Base-by-base conservation (phyloP, 2,113 vertebrate species). In the Anguilla rostrata region DNA sequence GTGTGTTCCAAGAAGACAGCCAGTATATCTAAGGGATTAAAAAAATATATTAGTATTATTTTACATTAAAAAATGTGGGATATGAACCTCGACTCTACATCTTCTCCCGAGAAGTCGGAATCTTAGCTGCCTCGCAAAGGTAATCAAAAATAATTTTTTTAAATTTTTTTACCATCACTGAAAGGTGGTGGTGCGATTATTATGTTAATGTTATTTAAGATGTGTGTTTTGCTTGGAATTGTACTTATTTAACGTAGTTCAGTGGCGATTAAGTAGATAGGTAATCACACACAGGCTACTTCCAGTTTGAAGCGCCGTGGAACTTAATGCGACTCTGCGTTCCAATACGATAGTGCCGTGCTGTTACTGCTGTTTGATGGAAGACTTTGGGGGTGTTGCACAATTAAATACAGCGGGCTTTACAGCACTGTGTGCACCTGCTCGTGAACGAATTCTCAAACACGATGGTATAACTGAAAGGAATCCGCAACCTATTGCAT, bases 91-190 rank as follows among this genome's bases (percentile, higher is more conserved):
- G 34, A 56, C 41, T 39, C 22, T 63, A 81, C 63, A 78, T 43
- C 63, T 87, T 83, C 43, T 46, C n/a, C 66, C 71, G 66, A 87
- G 56, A 83, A 63, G 43, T 83, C 83, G 81, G 86, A 83, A 66
- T 78, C 86, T 78, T 85, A 80, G 84, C 41, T 29, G 75, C 84
- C 46, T 22, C 34, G 29, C 7, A 29, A 78, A 79, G 71, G 84
- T 85, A 85, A 85, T 85, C 43, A 57, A 80, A 66, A 26, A 66
- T 66, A 6, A 22, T 66, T 53, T 20, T 78, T 34, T 34, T 34
- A 56, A 79, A 60, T 16, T 4, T 79, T 53, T 85, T 80, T 26
- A 20, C 29, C 22, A 3, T 12, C 29, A n/a, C 29, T 56, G 15
- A 39, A 41, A 26, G 49, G 39, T 14, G 34, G 46, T 39, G n/a